These are phyloP conservation scores for Papilio elwesi DNA, from an alignment of 2,888 invertebrate genomes.

Conservation along the genomic window DNA sequence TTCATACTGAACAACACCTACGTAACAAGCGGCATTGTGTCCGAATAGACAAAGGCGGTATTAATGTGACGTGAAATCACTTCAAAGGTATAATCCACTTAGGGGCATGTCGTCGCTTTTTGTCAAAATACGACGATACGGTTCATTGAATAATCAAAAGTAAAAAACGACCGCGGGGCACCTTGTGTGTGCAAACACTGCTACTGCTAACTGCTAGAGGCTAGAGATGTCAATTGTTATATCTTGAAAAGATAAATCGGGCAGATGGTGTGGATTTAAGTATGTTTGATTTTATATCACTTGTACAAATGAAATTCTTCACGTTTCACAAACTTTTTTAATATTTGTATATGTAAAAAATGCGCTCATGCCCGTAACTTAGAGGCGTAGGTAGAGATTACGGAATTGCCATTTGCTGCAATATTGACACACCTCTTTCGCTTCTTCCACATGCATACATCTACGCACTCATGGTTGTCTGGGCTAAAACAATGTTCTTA, in stretches of 20 bases:
- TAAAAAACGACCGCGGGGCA: slow-evolving; percentile 74
- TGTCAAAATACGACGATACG: slow-evolving; percentile 70
- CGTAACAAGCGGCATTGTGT: slow-evolving; percentile 72
- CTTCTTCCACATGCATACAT: no score
- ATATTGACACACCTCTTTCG: no score
- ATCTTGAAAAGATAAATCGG: slow-evolving; percentile 41
- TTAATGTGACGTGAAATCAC: slow-evolving; percentile 82
- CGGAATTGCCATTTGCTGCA: no score
- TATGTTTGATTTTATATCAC: slow-evolving; percentile 4
- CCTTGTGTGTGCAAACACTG: slow-evolving; percentile 73
- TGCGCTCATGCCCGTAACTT: no score
- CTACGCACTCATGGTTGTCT: no score
- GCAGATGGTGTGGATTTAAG: slow-evolving; percentile 60
- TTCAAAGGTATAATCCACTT: slow-evolving; percentile 79
- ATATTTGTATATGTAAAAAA: background rate
- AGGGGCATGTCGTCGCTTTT: slow-evolving; percentile 77
- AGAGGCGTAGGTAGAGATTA: no score
- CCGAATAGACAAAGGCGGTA: slow-evolving; percentile 67
- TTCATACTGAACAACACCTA: slow-evolving; percentile 78
- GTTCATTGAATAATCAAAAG: slow-evolving; percentile 76
- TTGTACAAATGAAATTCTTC: background rate
- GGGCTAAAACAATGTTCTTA: no score
- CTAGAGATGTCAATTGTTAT: slow-evolving; percentile 37
- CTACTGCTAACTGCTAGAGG: slow-evolving; percentile 2
- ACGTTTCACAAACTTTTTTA: slow-evolving; percentile 23